Percentiles rank a stretch among this genome's conserved stretches.
phyloP scores from a whole-genome alignment of 2,888 invertebrate species.

The Watsonalla binaria region DNA sequence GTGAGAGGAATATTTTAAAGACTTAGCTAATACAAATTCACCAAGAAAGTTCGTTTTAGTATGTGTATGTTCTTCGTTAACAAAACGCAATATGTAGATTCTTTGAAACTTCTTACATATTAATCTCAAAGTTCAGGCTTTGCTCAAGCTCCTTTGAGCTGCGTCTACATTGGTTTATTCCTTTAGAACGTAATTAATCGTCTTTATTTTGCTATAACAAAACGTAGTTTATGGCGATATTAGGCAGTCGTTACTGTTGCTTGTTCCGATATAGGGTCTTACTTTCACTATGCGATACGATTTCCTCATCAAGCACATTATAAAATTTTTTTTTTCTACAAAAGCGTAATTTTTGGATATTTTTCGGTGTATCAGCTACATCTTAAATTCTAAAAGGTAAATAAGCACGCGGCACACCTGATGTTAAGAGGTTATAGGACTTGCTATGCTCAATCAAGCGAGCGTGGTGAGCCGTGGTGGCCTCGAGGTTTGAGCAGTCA shows the following conservation, averaged over 20 bases:
- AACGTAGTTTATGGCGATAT: constrained; percentile 41
- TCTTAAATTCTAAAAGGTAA: too few relatives aligned
- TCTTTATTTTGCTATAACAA: constrained; percentile 35
- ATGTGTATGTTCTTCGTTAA: neutral
- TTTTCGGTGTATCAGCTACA: too few relatives aligned
- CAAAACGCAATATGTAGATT: neutral
- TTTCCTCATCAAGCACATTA: neutral
- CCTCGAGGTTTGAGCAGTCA: too few relatives aligned
- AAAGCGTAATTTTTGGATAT: too few relatives aligned
- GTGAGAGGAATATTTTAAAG: too few relatives aligned
- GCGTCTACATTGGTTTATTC: constrained; percentile 13
- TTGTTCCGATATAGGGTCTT: constrained; percentile 11
- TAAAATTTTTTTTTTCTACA: too few relatives aligned
- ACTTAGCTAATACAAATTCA: too few relatives aligned
- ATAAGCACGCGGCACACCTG: too few relatives aligned
- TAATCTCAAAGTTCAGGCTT: constrained; percentile 3
- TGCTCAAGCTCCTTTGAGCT: constrained; percentile 1
- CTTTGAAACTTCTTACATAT: constrained; percentile 5
- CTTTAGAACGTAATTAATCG: constrained; percentile 31
- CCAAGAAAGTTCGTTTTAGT: neutral
- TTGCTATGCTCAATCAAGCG: too few relatives aligned
- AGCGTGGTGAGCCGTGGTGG: too few relatives aligned
- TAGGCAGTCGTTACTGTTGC: constrained; percentile 38
- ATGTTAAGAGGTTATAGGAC: too few relatives aligned
- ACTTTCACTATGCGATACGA: neutral